Evolutionary conservation across 53 echinoderm and acorn worm genomes (phyloP), one percentile per base, ranked within the genome.

Genomic region (Crossaster papposus): DNA sequence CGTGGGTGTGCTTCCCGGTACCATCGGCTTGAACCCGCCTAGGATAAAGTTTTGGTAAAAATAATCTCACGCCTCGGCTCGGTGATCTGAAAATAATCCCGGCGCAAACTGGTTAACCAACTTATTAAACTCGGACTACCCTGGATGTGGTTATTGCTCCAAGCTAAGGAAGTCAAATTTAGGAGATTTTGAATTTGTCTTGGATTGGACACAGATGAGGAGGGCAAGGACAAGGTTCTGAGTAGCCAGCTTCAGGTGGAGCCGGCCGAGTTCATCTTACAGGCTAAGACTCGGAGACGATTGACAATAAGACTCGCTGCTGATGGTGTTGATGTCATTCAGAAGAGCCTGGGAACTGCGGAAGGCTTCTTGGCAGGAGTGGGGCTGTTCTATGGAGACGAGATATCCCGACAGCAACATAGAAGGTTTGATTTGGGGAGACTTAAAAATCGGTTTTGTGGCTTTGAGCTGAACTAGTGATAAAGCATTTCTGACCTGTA

Each of bases 341-440:
- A 63, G 22, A 55, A 3, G 9, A 81, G 81, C 34, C 81, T 9
- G 15, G 65, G 65, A 22, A 34, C 3, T 2, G n/a, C 78, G 1
- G 51, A 54, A 18, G 73, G 85, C 31, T 51, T 93, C 65, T 89
- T 98, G 81, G 93, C 94, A 77, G 94, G 90, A 2, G 90, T 98
- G 65, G 98, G 94, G 26, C 79, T 98, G 36, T 94, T 94, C 83
- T 98, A 94, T 65, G 98, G 98, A 23, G 98, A 98, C 83, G 98
- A 98, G 73, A 93, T 98, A 62, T 87, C 91, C 30, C 75, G 98
- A 82, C 86, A 91, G 29, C 93, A 92, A 36, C 90, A 89, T 63
- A 90, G 89, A 91, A 93, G 91, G 98, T 96, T 24, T 23, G 89
- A 82, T 38, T 1, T 55, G 55, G 55, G 55, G 55, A 55, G 20